Percentiles rank a stretch among this genome's conserved stretches.
These are phyloP conservation scores for Osmerus mordax DNA, from an alignment of 2,113 vertebrate genomes.

Conservation along the genomic window DNA sequence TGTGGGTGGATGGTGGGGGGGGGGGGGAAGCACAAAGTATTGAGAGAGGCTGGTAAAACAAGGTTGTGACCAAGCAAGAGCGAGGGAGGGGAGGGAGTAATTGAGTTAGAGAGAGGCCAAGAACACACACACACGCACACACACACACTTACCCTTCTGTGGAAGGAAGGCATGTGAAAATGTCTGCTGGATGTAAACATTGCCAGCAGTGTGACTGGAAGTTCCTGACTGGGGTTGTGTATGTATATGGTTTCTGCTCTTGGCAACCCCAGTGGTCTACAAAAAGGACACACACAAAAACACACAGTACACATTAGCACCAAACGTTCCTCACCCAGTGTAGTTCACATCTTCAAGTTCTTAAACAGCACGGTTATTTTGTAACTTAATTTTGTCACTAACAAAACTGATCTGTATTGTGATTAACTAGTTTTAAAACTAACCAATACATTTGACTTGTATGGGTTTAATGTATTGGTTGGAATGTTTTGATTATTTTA, in stretches of 20 bases:
- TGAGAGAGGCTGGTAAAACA: not conserved
- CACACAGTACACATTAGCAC: constrained; percentile 7
- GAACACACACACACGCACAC: not conserved
- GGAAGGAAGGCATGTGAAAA: constrained; percentile 92
- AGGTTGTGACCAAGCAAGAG: not conserved
- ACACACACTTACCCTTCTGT: constrained; percentile 85
- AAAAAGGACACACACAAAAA: not conserved
- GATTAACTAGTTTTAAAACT: too few relatives aligned
- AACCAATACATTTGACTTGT: too few relatives aligned
- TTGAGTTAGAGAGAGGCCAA: not conserved
- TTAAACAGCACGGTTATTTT: too few relatives aligned
- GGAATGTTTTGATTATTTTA: too few relatives aligned
- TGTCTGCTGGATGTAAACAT: constrained; percentile 91
- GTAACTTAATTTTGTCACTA: too few relatives aligned
- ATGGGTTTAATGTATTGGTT: too few relatives aligned
- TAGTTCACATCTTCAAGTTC: too few relatives aligned
- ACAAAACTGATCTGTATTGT: too few relatives aligned
- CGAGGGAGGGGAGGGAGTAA: not conserved
- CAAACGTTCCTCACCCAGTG: not conserved
- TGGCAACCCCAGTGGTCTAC: constrained; percentile 85
- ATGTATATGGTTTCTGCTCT: constrained; percentile 89
- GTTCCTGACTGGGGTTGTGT: constrained; percentile 91
- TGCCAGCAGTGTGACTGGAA: constrained; percentile 88
- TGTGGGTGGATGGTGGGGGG: not conserved
- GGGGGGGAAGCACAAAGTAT: not conserved